Conservation (phyloP, 2,888 invertebrate genomes). For the Saturnia japonica region DNA sequence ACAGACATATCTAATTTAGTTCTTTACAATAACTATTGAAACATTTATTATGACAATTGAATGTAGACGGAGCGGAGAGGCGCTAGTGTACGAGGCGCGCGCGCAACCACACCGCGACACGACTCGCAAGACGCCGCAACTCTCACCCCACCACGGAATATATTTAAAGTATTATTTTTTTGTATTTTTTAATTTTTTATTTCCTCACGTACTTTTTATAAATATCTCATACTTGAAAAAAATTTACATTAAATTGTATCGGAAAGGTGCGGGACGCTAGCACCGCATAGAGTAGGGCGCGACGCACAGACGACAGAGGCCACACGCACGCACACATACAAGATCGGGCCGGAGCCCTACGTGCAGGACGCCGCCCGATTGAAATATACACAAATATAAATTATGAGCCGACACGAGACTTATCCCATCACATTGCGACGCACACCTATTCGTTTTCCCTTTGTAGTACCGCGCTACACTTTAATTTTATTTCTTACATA, state of each 20-base stretch:
- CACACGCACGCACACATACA: constrained; percentile 53
- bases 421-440: constrained; percentile 72
- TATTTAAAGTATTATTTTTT: constrained; percentile 37
- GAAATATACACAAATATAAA: constrained; percentile 65
- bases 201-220: constrained; percentile 77
- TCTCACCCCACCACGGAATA: constrained; percentile 30
- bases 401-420: constrained; percentile 62
- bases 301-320: constrained; percentile 43
- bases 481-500: constrained; percentile 72
- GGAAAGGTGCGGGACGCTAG: constrained; percentile 62
- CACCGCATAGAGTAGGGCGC: constrained; percentile 48
- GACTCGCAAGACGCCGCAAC: constrained; percentile 26
- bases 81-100: too few relatives aligned
- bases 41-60: constrained; percentile 67
- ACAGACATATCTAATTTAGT: constrained; percentile 76
- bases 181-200: constrained; percentile 64
- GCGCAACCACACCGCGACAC: too few relatives aligned
- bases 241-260: constrained; percentile 78
- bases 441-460: constrained; percentile 73
- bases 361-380: constrained; percentile 31
- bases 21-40: constrained; percentile 67
- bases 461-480: constrained; percentile 78
- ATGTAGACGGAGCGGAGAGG: constrained; percentile 57
- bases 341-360: constrained; percentile 29
- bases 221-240: constrained; percentile 81